These are phyloP conservation scores for Coreius guichenoti DNA, from an alignment of 2,797 vertebrate species.

Conservation along the genomic window DNA sequence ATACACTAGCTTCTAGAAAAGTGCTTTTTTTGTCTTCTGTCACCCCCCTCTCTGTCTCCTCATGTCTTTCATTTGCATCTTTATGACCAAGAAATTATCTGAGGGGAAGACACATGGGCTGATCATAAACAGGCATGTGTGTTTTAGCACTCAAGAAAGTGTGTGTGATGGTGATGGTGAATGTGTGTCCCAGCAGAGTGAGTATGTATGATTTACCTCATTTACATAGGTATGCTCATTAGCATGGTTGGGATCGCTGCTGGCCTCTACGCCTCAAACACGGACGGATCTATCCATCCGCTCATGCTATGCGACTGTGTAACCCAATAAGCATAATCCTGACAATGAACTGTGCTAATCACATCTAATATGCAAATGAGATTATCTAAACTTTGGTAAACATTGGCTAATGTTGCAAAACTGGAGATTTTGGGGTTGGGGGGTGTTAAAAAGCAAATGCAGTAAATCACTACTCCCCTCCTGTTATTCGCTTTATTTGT, in stretches of 20 bases:
- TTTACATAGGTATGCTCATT: slow-evolving; percentile 63
- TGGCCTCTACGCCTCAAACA: slow-evolving; percentile 48
- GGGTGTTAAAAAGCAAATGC: slow-evolving; percentile 3
- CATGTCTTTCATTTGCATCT: slow-evolving; percentile 43
- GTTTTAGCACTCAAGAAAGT: slow-evolving; percentile 40
- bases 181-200: slow-evolving; percentile 49
- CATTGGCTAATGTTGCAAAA: slow-evolving; percentile 60
- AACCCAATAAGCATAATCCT: slow-evolving; percentile 67
- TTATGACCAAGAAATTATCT: slow-evolving; percentile 52
- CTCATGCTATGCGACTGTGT: slow-evolving; percentile 57
- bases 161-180: slow-evolving; percentile 43
- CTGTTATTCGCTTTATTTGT: slow-evolving; percentile 40
- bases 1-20: slow-evolving; percentile 37
- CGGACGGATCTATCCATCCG: slow-evolving; percentile 52
- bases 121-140: slow-evolving; percentile 32
- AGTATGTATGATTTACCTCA: slow-evolving; percentile 57
- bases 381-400: slow-evolving; percentile 68
- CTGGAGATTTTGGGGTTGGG: slow-evolving; percentile 5
- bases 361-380: slow-evolving; percentile 73
- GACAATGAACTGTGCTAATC: slow-evolving; percentile 72
- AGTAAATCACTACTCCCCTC: slow-evolving; percentile 39
- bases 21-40: slow-evolving; percentile 38
- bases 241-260: slow-evolving; percentile 54
- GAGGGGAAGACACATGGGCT: slow-evolving; percentile 33
- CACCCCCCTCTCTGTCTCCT: slow-evolving; percentile 28